Evolutionary conservation across 2,888 invertebrate species (phyloP).

Genomic region (Ophion obscuratus): DNA sequence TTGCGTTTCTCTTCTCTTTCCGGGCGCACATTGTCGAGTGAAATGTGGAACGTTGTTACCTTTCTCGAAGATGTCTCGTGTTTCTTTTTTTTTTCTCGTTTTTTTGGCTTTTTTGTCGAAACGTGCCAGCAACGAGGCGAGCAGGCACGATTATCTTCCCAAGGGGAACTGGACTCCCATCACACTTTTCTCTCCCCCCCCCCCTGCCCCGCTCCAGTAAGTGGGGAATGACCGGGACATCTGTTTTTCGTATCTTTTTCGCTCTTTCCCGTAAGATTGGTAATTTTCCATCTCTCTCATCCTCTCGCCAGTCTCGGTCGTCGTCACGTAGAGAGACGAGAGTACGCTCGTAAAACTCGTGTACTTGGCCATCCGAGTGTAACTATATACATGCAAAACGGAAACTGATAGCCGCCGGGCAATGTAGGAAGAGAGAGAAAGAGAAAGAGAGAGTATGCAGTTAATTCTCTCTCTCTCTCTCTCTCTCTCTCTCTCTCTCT

Average conservation of each 20-base stretch:
- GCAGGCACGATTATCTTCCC: conserved; percentile 29
- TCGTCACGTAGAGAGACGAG: background rate
- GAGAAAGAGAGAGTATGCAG: conserved; percentile 5
- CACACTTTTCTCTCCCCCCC: conserved; percentile 32
- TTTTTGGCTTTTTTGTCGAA: conserved; percentile 55
- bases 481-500: too few relatives aligned
- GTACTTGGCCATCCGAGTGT: conserved; percentile 45
- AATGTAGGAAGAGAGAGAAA: background rate
- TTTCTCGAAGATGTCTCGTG: conserved; percentile 52
- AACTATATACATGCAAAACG: conserved; percentile 60
- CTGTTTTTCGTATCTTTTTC: conserved; percentile 17
- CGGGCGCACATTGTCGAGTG: conserved; percentile 42
- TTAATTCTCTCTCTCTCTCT: too few relatives aligned
- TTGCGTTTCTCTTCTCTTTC: conserved; percentile 28
- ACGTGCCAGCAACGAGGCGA: conserved; percentile 36
- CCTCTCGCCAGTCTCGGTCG: conserved; percentile 4
- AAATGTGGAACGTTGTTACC: conserved; percentile 64
- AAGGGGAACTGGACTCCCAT: conserved; percentile 35
- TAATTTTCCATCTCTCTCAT: conserved; percentile 29
- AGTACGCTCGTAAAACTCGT: conserved; percentile 55
- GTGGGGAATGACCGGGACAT: background rate
- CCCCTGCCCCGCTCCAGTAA: background rate
- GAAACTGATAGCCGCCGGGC: conserved; percentile 63
- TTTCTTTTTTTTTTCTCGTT: conserved; percentile 5
- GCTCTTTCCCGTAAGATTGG: background rate